Base-by-base conservation (phyloP, 2,888 invertebrate genomes). In the Artemia sp. region DNA sequence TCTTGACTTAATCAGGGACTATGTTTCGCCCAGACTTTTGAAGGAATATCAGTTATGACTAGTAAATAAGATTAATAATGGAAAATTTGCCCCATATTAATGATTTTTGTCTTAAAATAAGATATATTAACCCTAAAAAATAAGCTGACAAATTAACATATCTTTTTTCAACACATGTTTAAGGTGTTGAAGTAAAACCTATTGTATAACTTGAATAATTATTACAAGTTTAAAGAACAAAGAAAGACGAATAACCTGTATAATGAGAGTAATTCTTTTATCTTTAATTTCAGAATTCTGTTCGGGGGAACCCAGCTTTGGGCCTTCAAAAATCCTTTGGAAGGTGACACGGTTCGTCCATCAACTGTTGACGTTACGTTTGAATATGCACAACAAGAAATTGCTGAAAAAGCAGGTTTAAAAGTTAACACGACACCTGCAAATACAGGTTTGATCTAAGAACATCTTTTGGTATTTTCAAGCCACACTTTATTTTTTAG, bases 251-350 rank as follows among this genome's bases (percentile, higher is more conserved):
- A 38, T 38, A 38, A 5, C 3, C 6, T 38, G 38, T 38, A 38
- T 38, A 38, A 38, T 38, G 38, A 38, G 6, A 38, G 38, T 38
- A 38, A 38, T 4, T 38, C 1, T 38, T 38, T 5, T 38, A 38
- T 38, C 38, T 38, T 38, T 38, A 2, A 58, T 71, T 74, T 38
- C 73, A 80, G 82, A 73, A 74, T 83, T 14, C 75, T 82, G 71
- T 82, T 83, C 74, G 83, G 83, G 11, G 80, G 81, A 12, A 81
- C 81, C 51, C 82, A 83, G 75, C 75, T 82, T 68, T 83, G 81
- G 76, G 79, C 82, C 3, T 82, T 81, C 75, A 77, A 79, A 52
- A 79, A 82, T 73, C 82, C 82, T 0, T 74, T 75, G 64, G 76
- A 78, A 71, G 73, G 73, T 50, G 75, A 73, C 70, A 74, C 74